These are phyloP conservation scores for Sinopyrophorus schimmeli DNA, from an alignment of 2,888 invertebrate species.

Conservation along the genomic window DNA sequence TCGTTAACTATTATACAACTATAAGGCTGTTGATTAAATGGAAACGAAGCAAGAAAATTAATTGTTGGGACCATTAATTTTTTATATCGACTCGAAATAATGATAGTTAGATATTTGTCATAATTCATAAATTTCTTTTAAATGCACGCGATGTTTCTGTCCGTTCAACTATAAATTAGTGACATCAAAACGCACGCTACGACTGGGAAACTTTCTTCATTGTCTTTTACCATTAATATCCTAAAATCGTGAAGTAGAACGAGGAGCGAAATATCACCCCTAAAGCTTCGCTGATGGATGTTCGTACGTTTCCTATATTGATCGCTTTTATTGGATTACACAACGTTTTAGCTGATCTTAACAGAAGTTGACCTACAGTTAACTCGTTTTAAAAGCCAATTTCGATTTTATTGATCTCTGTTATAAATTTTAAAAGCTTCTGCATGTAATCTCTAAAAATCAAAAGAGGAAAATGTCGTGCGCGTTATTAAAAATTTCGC, in stretches of 20 bases:
- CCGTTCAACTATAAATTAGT: conserved; percentile 1
- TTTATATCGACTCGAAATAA: too few species aligned
- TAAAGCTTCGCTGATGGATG: neutral
- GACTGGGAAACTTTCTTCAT: neutral
- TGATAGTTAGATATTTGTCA: too few species aligned
- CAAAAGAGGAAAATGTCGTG: too few species aligned
- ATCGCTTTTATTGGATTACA: conserved; percentile 18
- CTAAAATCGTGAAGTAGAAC: conserved; percentile 14
- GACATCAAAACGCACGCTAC: conserved; percentile 3
- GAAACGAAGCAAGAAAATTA: too few species aligned
- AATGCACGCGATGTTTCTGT: conserved; percentile 1
- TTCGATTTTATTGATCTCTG: conserved; percentile 4
- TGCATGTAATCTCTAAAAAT: too few species aligned
- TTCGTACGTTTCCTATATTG: conserved; percentile 9
- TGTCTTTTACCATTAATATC: conserved; percentile 5
- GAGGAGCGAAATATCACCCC: conserved; percentile 6
- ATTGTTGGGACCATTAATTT: too few species aligned
- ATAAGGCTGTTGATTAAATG: too few species aligned
- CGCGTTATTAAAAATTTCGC: too few species aligned
- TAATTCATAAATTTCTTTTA: too few species aligned
- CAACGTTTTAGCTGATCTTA: conserved; percentile 16
- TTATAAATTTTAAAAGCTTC: too few species aligned
- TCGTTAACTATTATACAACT: too few species aligned
- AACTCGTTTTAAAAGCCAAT: conserved; percentile 12
- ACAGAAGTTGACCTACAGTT: conserved; percentile 18